These are phyloP conservation scores for Myrmecobius fasciatus DNA, from an alignment of 2,113 vertebrate genomes.

Conservation along the genomic window DNA sequence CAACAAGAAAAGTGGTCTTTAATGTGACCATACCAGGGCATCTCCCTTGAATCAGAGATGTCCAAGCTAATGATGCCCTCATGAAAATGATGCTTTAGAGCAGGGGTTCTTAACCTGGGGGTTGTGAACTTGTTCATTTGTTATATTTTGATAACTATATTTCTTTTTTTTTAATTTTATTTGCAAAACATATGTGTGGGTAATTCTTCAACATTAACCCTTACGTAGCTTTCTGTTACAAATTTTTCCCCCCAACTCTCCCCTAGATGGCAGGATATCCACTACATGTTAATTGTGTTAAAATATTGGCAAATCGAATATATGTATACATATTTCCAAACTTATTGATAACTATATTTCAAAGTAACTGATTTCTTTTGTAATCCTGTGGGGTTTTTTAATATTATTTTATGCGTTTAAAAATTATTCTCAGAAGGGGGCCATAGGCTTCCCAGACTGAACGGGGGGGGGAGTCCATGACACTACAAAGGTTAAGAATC, in stretches of 20 bases:
- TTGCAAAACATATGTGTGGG: too few species aligned
- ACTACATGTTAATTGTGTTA: too few species aligned
- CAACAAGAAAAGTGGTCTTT: constrained; percentile 22
- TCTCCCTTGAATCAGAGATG: constrained; percentile 27
- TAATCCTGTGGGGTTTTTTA: background rate
- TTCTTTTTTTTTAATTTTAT: too few species aligned
- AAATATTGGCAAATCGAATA: too few species aligned
- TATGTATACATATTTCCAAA: too few species aligned
- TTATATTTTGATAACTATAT: background rate
- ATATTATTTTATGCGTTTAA: background rate
- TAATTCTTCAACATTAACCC: too few species aligned
- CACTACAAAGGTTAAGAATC: constrained; percentile 9
- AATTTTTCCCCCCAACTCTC: too few species aligned
- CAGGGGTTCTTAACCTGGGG: background rate
- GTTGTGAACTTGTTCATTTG: background rate
- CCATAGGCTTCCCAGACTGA: background rate
- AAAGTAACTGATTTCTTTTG: background rate
- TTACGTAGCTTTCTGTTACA: too few species aligned
- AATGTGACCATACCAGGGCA: fast-evolving
- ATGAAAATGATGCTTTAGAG: constrained; percentile 5
- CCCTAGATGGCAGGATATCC: too few species aligned
- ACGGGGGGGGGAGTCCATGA: too few species aligned
- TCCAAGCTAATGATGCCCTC: constrained; percentile 43
- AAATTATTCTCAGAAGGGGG: background rate
- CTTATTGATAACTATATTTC: background rate